These are phyloP conservation scores for Regulus satrapa DNA, from an alignment of 2,113 vertebrate genomes.

Conservation along the genomic window DNA sequence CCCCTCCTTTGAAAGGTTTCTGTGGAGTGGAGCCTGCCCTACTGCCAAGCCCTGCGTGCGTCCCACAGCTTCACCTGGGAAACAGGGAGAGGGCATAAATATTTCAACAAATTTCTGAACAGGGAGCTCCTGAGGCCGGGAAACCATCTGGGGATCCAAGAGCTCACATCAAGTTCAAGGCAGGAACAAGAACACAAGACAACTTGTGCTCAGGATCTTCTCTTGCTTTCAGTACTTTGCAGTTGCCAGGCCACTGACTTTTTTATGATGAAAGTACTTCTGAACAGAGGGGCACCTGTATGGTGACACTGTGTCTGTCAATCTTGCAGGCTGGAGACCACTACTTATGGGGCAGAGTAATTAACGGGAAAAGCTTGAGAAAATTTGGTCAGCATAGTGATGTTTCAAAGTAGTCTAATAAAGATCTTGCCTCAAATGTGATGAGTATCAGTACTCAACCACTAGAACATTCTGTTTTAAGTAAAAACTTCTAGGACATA, in stretches of 20 bases:
- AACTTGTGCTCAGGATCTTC: neutral
- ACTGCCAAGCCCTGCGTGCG: neutral
- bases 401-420: neutral
- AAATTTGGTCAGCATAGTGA: neutral
- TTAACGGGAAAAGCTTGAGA: neutral
- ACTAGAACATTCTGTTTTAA: neutral
- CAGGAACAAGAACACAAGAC: neutral
- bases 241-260: neutral
- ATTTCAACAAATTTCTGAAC: neutral
- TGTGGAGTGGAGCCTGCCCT: neutral
- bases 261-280: neutral
- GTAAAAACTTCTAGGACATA: neutral
- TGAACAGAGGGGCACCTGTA: neutral
- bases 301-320: neutral
- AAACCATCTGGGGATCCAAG: neutral
- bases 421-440: neutral
- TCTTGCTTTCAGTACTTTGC: neutral
- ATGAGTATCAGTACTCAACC: neutral
- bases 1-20: neutral
- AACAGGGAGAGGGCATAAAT: neutral
- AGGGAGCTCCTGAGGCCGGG: neutral
- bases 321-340: rapidly evolving
- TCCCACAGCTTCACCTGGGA: rapidly evolving
- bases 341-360: neutral
- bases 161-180: neutral